Conservation (phyloP, 2,888 invertebrate species). For the Chrysolina oricalcia region DNA sequence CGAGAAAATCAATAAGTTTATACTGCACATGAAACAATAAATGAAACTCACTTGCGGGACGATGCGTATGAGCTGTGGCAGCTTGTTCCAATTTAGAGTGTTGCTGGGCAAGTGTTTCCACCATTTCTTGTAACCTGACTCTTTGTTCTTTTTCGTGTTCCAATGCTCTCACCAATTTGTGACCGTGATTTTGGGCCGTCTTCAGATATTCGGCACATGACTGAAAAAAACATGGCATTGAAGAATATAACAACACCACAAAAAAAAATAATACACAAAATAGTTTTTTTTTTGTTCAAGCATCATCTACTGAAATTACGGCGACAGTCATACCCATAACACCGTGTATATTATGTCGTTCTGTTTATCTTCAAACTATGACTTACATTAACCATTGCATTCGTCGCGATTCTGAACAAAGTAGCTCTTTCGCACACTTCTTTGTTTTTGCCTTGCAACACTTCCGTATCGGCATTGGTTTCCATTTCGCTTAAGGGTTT, state of each 20-base stretch:
- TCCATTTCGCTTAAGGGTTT: constrained; percentile 86
- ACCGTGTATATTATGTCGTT: too few species aligned
- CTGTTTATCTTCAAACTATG: background rate
- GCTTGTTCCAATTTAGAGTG: constrained; percentile 97
- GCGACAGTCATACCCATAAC: background rate
- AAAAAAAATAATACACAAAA: too few species aligned
- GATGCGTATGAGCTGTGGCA: constrained; percentile 78
- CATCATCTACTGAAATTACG: too few species aligned
- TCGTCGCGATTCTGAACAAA: constrained; percentile 95
- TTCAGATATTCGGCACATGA: constrained; percentile 94
- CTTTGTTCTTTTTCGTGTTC: constrained; percentile 97
- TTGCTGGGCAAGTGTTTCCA: constrained; percentile 97
- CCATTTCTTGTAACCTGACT: constrained; percentile 93
- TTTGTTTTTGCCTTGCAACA: constrained; percentile 84
- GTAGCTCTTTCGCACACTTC: constrained; percentile 94
- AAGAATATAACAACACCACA: too few species aligned
- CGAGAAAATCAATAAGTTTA: background rate
- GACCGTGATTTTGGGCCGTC: constrained; percentile 91
- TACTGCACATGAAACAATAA: background rate
- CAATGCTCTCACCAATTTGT: constrained; percentile 93
- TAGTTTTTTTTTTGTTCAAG: too few species aligned
- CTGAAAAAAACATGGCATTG: constrained; percentile 71
- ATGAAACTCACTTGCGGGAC: constrained; percentile 70
- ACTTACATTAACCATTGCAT: constrained; percentile 96
- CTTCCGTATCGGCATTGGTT: constrained; percentile 72